Base-by-base conservation (phyloP, 2,888 invertebrate genomes). In the Drosophila pegasa region DNA sequence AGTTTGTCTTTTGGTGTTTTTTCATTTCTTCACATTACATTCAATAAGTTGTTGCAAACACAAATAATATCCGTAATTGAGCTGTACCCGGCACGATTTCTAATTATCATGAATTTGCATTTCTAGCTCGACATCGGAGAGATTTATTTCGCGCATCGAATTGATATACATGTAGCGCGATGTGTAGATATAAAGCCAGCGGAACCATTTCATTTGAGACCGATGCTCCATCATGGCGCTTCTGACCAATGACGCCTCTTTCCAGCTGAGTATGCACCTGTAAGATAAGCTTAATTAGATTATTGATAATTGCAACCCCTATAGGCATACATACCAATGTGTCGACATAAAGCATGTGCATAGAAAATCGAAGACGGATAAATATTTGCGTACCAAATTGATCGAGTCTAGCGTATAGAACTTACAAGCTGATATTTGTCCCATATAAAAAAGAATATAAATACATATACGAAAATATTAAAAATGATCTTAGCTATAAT, bases 161-260 rank as follows among this genome's bases (percentile, higher is more conserved):
- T 99, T 99, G 71, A 99, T 95, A 77, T 97, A 93, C 93, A 97
- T 96, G 91, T 98, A 99, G 58, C 98, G 94, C 14, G 98, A 98
- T 92, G 98, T 96, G 41, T 94, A 90, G 83, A 99, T 95, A 90
- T 98, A 99, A 4, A 99, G 93, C 90, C 95, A 94, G 60, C 99
- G 94, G 92, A 97, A 99, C 99, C 99, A 99, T 38, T 97, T 95
- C 93, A 97, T 95, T 92, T 99, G 99, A n/a, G 98, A 97, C 78
- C 94, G 93, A 91, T 99, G 98, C 59, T 94, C 94, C 75, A 94
- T 93, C 98, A 99, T 98, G 4, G 98, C 98, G 75, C 93, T 93
- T 91, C 96, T 93, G 27, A 96, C 92, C 25, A 93, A 91, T 4
- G 93, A 90, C 56, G 94, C 94, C 75, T 95, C 94, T 6, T 93